Base-by-base conservation (phyloP, 2,888 invertebrate genomes). In the Asteroscopus sphinx region DNA sequence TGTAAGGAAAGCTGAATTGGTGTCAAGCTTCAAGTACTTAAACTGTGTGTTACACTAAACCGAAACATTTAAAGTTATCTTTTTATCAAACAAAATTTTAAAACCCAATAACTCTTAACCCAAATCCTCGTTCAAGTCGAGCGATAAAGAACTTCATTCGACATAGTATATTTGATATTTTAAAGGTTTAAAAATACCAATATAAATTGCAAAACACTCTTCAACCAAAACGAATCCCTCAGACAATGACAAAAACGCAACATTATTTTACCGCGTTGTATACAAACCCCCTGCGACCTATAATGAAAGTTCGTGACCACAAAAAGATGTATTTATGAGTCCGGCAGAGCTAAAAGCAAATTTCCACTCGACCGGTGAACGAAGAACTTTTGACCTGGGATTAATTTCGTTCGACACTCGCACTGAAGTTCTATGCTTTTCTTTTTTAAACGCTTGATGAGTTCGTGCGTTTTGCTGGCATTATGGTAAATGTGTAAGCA, bases 371-470 rank as follows among this genome's bases (percentile, higher is more conserved):
- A 39, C 60, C 56, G 63, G 33, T 46, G 55, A 32, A 71, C 72
- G 66, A 64, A 54, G 61, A 81, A 85, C 78, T 80, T 83, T 83
- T 83, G 77, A 81, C 79, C 79, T 73, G 61, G 76, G 79, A 80
- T 84, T 85, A 81, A 83, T 79, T 80, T 70, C 73, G 39, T 56
- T 63, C 66, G 40, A 70, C 70, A 65, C 52, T 57, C 42, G 48
- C 47, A 69, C 30, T 32, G 47, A 68, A 11, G 17, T 44, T 37
- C 35, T 12, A 6, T 45, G 12, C 25, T n/a, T 49, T 60, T 25
- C 6, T 73, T 68, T 58, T 55, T 36, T 33, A 33, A 40, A 35
- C 56, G 37, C 30, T 62, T 32, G 25, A 47, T 53, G 41, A 28
- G 21, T 36, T 11, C 28, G 6, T 26, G 15, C 26, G 13, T 32